phyloP scores from a whole-genome alignment of 2,113 vertebrate species.

The Verasper variegatus region DNA sequence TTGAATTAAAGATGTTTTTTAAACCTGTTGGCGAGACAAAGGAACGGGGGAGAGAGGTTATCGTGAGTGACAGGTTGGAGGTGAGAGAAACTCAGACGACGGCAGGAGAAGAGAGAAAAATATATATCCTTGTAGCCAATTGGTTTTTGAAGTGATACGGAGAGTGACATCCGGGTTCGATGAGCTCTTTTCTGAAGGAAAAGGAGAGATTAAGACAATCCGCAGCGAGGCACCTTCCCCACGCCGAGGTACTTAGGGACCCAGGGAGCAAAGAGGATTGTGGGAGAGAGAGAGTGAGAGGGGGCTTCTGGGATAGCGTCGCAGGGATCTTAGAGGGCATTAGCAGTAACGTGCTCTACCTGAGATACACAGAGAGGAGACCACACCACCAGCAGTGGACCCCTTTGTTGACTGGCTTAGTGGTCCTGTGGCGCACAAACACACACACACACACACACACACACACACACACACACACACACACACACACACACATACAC shows the following conservation, averaged over 20 bases:
- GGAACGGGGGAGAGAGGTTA: not conserved
- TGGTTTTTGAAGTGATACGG: constrained; percentile 79
- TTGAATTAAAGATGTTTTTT: not conserved
- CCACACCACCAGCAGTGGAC: constrained; percentile 67
- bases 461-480: too few species aligned
- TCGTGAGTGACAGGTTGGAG: constrained; percentile 24
- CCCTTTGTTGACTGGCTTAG: constrained; percentile 79
- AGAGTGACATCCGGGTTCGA: constrained; percentile 81
- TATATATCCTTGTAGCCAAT: constrained; percentile 80
- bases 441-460: not conserved
- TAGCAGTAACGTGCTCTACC: constrained; percentile 73
- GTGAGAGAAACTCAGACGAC: constrained; percentile 45
- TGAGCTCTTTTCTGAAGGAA: constrained; percentile 81
- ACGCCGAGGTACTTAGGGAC: constrained; percentile 84
- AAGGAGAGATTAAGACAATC: constrained; percentile 83
- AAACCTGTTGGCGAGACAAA: not conserved
- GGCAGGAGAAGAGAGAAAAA: constrained; percentile 53
- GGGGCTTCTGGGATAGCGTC: constrained; percentile 65
- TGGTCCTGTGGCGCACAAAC: constrained; percentile 14
- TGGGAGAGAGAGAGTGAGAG: constrained; percentile 70
- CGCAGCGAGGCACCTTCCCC: constrained; percentile 78
- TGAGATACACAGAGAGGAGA: constrained; percentile 71
- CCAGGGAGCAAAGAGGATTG: constrained; percentile 87
- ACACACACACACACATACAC: too few species aligned
- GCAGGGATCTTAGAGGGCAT: constrained; percentile 75